These are phyloP conservation scores for Microcaecilia unicolor DNA, from an alignment of 2,797 vertebrate species.

Conservation along the genomic window DNA sequence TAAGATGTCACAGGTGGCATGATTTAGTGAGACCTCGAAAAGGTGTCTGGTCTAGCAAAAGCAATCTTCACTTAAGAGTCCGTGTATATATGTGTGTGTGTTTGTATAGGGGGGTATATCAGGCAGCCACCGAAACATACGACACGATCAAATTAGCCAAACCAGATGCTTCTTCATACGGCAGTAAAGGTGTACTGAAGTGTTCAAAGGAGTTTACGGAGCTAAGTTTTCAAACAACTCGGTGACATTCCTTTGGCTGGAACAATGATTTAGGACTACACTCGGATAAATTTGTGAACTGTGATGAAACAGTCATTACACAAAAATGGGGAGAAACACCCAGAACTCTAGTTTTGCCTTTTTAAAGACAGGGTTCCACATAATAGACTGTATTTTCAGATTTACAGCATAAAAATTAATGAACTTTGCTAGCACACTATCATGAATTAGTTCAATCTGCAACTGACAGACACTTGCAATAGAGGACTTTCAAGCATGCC, in stretches of 20 bases:
- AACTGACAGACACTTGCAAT: constrained; percentile 82
- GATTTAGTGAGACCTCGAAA: constrained; percentile 73
- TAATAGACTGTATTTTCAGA: constrained; percentile 52
- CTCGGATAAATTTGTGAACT: constrained; percentile 93
- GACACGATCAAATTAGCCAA: constrained; percentile 76
- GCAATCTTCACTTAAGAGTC: constrained; percentile 68
- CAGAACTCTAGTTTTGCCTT: constrained; percentile 57
- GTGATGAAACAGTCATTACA: constrained; percentile 96
- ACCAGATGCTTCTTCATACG: constrained; percentile 77
- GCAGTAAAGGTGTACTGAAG: constrained; percentile 80
- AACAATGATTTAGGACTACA: constrained; percentile 79
- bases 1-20: constrained; percentile 81
- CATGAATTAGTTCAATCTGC: constrained; percentile 84
- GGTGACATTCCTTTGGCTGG: constrained; percentile 80
- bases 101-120: no score
- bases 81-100: no score
- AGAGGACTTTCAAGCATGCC: constrained; percentile 80
- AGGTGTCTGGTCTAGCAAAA: constrained; percentile 71
- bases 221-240: constrained; percentile 64
- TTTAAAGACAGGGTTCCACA: constrained; percentile 68
- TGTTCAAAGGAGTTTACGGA: constrained; percentile 50
- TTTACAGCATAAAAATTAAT: constrained; percentile 69
- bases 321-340: constrained; percentile 51
- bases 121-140: constrained; percentile 98
- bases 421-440: constrained; percentile 74